Evolutionary conservation across 2,113 vertebrate genomes (phyloP).

Genomic region (Trichechus manatus): DNA sequence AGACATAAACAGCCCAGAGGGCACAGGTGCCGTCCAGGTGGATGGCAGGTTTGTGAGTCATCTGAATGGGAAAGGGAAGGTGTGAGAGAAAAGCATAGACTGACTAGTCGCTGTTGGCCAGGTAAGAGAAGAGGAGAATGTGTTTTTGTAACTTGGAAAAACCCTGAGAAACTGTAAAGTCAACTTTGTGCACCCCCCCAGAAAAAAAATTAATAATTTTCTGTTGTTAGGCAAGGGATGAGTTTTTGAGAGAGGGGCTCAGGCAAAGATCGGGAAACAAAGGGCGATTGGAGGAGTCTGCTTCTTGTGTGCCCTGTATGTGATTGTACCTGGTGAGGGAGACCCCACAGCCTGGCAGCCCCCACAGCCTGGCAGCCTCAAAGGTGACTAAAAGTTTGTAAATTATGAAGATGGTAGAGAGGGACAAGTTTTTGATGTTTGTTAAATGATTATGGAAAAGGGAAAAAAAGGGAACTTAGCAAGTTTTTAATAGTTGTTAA

Average conservation of each 20-base stretch:
- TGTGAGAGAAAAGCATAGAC: neutral
- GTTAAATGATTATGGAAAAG: neutral
- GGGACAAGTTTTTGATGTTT: neutral
- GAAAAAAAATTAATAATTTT: neutral
- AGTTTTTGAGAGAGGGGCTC: neutral
- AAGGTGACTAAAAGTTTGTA: neutral
- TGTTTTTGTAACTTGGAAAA: neutral
- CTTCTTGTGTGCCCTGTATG: no score
- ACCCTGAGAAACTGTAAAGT: neutral
- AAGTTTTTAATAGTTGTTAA: neutral
- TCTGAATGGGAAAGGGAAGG: neutral
- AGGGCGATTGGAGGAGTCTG: accelerated
- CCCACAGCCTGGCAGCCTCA: neutral
- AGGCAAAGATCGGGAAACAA: neutral
- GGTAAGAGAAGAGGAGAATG: no score
- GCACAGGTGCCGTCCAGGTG: accelerated
- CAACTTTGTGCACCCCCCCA: neutral
- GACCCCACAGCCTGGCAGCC: neutral
- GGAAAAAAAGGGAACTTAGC: neutral
- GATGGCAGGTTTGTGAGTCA: accelerated
- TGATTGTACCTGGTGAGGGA: neutral
- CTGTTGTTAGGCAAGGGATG: neutral
- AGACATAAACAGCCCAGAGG: neutral
- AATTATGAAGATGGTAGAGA: neutral
- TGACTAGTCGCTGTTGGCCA: neutral